phyloP scores from a whole-genome alignment of 35 echinoderm and acorn worm species.

The Hemicentrotus pulcherrimus region DNA sequence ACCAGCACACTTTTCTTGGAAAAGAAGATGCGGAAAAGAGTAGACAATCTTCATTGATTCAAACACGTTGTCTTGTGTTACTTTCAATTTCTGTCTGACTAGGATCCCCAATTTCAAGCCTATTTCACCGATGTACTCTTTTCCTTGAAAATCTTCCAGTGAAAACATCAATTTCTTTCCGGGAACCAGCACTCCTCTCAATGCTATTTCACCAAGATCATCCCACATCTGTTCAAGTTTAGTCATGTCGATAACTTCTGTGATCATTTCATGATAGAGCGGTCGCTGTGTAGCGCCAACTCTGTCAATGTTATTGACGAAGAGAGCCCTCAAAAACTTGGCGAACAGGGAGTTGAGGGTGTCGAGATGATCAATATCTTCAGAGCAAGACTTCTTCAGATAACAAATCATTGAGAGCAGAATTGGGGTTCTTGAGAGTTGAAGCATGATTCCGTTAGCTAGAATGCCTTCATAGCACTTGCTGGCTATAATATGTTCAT shows the following conservation, averaged over 20 bases:
- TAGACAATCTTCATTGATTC: slow-evolving; percentile 25
- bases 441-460: neutral
- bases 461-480: neutral
- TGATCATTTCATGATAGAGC: slow-evolving; percentile 22
- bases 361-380: slow-evolving; percentile 1
- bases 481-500: neutral
- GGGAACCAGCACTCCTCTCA: slow-evolving; percentile 15
- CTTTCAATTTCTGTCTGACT: neutral
- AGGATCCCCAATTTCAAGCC: slow-evolving; percentile 13
- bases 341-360: neutral
- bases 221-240: slow-evolving; percentile 5
- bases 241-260: neutral
- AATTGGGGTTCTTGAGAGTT: slow-evolving; percentile 17
- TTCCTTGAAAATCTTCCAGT: neutral
- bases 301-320: slow-evolving; percentile 16
- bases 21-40: slow-evolving; percentile 38
- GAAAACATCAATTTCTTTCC: slow-evolving; percentile 40
- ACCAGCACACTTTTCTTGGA: slow-evolving; percentile 46
- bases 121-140: neutral
- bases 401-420: slow-evolving; percentile 38
- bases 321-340: slow-evolving; percentile 13
- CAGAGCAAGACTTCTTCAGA: slow-evolving; percentile 24
- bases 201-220: slow-evolving; percentile 41
- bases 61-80: slow-evolving; percentile 10
- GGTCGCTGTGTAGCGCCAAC: neutral